Base-by-base conservation (phyloP, 2,113 vertebrate species). In the Hippoglossus stenolepis region DNA sequence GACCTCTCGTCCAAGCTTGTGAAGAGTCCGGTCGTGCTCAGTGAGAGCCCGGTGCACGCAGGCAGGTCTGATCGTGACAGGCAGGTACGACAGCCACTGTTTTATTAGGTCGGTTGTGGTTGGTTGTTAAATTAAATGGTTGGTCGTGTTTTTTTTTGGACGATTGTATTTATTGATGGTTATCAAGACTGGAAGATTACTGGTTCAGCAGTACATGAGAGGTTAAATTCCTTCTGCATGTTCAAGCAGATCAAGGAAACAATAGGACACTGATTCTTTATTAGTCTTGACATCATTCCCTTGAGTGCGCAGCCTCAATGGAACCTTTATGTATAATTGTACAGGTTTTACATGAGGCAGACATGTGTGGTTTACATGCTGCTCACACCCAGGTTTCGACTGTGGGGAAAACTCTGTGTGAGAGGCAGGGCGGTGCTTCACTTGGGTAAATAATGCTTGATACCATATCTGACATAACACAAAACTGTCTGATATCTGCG, bases 371-470 rank as follows among this genome's bases (percentile, higher is more conserved):
- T 47, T 53, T 61, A 73, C 3, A 1, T 51, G 26, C 54, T 13
- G 65, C 61, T 68, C 68, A 79, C 72, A 1, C 75, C 81, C 64
- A 76, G 26, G 56, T 58, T 58, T 23, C 43, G n/a, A 40, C 61
- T 57, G 35, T 9, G 1, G 63, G 20, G 65, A 45, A 63, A 68
- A 3, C 70, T 69, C 40, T 3, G 73, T 17, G 21, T 67, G 31
- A 74, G 65, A 77, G 66, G 38, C 60, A 75, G 76, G 76, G 73
- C 10, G 57, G 64, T 26, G 57, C 38, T 66, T 54, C 35, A 23
- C 62, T 43, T 54, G 17, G 68, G 53, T 75, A 79, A 87, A 81
- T 63, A 85, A 61, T 28, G 12, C 26, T 62, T 81, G 62, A 88
- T 83, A 77, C 70, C 59, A 40, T 71, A 73, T 73, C 26, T 26